A percentile compares a stretch with the other conserved stretches of the same genome.
Conservation (phyloP, 2,888 invertebrate species). For the Cyclophora punctaria region DNA sequence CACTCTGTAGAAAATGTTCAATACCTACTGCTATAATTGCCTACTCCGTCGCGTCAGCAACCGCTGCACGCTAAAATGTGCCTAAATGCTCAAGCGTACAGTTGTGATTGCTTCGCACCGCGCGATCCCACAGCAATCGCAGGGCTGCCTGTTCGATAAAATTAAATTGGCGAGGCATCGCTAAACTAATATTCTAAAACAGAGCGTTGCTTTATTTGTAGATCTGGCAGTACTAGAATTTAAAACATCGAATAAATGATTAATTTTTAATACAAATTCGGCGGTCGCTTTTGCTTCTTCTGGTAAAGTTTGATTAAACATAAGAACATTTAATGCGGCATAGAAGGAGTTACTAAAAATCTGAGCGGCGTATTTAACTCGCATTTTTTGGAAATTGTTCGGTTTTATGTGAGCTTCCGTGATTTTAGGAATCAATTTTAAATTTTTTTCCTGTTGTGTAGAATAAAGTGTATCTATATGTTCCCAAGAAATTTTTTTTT, state of each 20-base stretch:
- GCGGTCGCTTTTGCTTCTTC: constrained; percentile 14
- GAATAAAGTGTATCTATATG: constrained; percentile 13
- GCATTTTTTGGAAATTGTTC: constrained; percentile 16
- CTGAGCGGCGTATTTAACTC: constrained; percentile 14
- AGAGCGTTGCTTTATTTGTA: too few species aligned
- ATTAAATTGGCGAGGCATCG: too few species aligned
- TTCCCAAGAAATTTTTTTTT: constrained; percentile 16
- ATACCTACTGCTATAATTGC: too few species aligned
- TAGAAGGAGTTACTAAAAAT: constrained; percentile 12
- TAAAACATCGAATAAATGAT: constrained; percentile 16
- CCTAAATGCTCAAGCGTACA: too few species aligned
- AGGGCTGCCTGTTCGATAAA: too few species aligned
- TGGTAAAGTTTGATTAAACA: neutral
- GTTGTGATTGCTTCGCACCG: too few species aligned
- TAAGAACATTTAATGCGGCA: constrained; percentile 6
- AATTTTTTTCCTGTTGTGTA: constrained; percentile 8
- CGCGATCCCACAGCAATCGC: too few species aligned
- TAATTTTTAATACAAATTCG: constrained; percentile 10
- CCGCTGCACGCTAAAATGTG: too few species aligned
- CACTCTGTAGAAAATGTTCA: too few species aligned
- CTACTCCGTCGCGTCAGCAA: too few species aligned
- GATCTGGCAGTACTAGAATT: constrained; percentile 10
- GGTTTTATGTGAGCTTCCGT: constrained; percentile 19
- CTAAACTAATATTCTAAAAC: too few species aligned
- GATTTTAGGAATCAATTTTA: constrained; percentile 19